Percentiles rank a stretch among this genome's conserved stretches.
Evolutionary conservation across 2,888 invertebrate species (phyloP).

Genomic region (Chydorus sphaericus): DNA sequence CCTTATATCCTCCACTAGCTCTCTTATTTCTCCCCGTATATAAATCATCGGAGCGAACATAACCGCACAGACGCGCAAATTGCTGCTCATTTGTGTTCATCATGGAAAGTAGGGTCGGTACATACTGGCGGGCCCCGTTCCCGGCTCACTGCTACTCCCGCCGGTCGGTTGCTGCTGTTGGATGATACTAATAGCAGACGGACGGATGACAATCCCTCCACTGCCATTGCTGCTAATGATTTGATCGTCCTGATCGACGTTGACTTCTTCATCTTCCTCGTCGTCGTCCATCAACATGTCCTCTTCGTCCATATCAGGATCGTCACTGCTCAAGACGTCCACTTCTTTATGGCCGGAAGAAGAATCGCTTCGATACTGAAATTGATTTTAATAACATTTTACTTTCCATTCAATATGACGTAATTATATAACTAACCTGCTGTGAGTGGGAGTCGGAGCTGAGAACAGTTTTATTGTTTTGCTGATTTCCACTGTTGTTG

Average conservation of each 20-base stretch:
- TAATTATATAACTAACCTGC: too few relatives aligned
- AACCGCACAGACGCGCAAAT: not conserved
- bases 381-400: too few relatives aligned
- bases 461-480: too few relatives aligned
- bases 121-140: not conserved
- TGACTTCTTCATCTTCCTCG: conserved; percentile 10
- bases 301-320: conserved; percentile 22
- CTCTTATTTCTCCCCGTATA: not conserved
- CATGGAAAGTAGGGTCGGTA: conserved; percentile 11
- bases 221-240: too few relatives aligned
- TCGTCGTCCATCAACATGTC: conserved; percentile 18
- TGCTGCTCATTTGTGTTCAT: not conserved
- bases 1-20: not conserved
- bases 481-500: not conserved
- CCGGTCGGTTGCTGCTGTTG: too few relatives aligned
- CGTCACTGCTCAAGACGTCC: not conserved
- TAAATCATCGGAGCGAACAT: not conserved
- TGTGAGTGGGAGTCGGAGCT: not conserved
- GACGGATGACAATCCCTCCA: not conserved
- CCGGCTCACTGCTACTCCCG: too few relatives aligned
- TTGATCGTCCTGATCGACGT: conserved; percentile 8
- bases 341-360: not conserved
- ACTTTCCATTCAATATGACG: too few relatives aligned
- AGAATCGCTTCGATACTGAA: not conserved
- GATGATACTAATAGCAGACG: not conserved